phyloP scores from a whole-genome alignment of 2,888 invertebrate species.

The Microdon myrmicae region DNA sequence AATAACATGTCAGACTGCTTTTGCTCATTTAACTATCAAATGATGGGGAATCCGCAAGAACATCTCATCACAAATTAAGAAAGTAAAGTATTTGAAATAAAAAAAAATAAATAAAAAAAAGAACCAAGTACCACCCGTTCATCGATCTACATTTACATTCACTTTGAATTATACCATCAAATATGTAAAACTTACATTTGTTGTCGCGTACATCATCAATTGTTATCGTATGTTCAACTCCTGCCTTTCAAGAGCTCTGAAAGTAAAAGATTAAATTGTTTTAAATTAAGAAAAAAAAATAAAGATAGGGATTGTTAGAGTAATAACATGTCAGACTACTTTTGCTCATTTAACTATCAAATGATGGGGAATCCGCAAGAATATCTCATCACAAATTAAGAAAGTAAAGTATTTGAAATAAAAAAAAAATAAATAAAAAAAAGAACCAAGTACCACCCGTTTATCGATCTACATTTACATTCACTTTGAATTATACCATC shows the following conservation, averaged over 20 bases:
- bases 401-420: background rate
- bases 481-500: too few species aligned
- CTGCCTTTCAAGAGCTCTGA: background rate
- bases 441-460: too few species aligned
- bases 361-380: conserved; percentile 24
- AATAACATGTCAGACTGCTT: too few species aligned
- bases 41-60: conserved; percentile 34
- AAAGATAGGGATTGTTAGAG: background rate
- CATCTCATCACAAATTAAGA: conserved; percentile 20
- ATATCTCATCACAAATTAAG: background rate
- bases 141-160: too few species aligned
- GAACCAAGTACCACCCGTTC: too few species aligned
- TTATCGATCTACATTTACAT: too few species aligned
- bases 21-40: conserved; percentile 23
- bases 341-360: conserved; percentile 21
- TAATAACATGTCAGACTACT: background rate
- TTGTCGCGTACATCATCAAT: too few species aligned
- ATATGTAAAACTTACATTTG: too few species aligned
- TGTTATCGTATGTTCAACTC: too few species aligned
- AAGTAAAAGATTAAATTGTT: background rate
- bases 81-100: too few species aligned
- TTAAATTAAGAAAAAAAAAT: background rate
- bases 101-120: too few species aligned
- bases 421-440: background rate
- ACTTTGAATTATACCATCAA: too few species aligned